These are phyloP conservation scores for Drosophila setifemur DNA, from an alignment of 1,140 invertebrate genomes.

Conservation along the genomic window DNA sequence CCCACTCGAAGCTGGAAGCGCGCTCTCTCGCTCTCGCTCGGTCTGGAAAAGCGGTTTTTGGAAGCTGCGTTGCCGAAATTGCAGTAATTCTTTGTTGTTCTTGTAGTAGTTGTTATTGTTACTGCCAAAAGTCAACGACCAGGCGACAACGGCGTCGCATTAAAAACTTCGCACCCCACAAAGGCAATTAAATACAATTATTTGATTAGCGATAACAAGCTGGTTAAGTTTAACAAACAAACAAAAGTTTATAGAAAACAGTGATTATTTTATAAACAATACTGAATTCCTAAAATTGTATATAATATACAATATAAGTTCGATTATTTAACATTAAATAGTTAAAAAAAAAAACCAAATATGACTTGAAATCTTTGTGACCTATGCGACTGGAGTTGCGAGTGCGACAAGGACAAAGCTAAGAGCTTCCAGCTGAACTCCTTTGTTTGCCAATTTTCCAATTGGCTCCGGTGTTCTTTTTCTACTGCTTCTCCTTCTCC, in stretches of 20 bases:
- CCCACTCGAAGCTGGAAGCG: slow-evolving; percentile 7
- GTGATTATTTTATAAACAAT: no score
- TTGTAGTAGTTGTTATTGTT: slow-evolving; percentile 1
- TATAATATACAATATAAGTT: no score
- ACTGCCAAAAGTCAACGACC: slow-evolving; percentile 49
- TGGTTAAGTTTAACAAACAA: no score
- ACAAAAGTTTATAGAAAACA: no score
- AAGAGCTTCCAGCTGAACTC: slow-evolving; percentile 6
- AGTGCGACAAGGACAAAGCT: slow-evolving; percentile 19
- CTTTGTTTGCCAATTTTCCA: slow-evolving; percentile 24
- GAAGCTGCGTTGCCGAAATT: neutral
- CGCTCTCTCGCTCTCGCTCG: neutral
- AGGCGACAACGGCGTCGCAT: slow-evolving; percentile 48
- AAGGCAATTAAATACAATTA: neutral
- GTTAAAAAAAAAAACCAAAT: no score
- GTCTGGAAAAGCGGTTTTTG: no score
- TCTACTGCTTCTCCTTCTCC: slow-evolving; percentile 1
- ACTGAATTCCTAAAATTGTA: no score
- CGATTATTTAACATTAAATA: no score
- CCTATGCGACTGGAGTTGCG: neutral
- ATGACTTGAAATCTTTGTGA: slow-evolving; percentile 1
- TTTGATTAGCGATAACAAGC: neutral
- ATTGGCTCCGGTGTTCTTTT: slow-evolving; percentile 3
- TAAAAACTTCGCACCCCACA: neutral
- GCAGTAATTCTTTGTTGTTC: no score